These are phyloP conservation scores for Toxonevra muliebris DNA, from an alignment of 2,888 invertebrate genomes.

Conservation along the genomic window DNA sequence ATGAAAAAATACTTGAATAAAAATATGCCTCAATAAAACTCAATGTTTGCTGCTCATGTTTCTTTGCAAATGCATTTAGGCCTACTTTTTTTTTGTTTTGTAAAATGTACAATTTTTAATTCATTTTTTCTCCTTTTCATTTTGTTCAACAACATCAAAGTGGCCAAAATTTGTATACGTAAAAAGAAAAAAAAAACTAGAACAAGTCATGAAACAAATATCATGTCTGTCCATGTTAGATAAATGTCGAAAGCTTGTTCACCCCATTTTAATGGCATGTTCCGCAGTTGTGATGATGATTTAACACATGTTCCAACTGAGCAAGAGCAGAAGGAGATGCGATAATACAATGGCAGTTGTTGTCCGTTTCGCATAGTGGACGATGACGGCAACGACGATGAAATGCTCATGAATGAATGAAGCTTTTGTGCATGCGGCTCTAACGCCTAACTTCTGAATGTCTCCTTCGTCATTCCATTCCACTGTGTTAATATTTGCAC, in stretches of 20 bases:
- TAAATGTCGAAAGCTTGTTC: constrained; percentile 41
- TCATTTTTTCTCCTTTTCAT: no score
- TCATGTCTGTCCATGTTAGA: constrained; percentile 37
- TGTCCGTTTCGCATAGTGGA: background rate
- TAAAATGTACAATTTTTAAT: no score
- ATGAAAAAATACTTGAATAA: no score
- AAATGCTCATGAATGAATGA: background rate
- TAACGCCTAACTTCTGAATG: no score
- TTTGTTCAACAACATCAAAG: no score
- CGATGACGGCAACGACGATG: constrained; percentile 8
- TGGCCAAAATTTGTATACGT: no score
- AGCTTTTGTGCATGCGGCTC: no score
- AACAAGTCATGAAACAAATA: constrained; percentile 25
- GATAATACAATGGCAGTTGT: constrained; percentile 9
- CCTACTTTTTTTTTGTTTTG: no score
- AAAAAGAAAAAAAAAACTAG: no score
- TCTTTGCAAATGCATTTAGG: no score
- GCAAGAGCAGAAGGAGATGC: constrained; percentile 21
- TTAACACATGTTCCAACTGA: constrained; percentile 33
- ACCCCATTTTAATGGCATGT: constrained; percentile 41
- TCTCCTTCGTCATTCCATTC: background rate
- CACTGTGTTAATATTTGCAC: background rate
- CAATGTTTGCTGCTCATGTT: no score
- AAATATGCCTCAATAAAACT: no score
- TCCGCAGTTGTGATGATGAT: constrained; percentile 37